Percentiles rank a stretch among this genome's conserved stretches.
phyloP scores from a whole-genome alignment of 2,113 vertebrate species.

The Paralichthys olivaceus region DNA sequence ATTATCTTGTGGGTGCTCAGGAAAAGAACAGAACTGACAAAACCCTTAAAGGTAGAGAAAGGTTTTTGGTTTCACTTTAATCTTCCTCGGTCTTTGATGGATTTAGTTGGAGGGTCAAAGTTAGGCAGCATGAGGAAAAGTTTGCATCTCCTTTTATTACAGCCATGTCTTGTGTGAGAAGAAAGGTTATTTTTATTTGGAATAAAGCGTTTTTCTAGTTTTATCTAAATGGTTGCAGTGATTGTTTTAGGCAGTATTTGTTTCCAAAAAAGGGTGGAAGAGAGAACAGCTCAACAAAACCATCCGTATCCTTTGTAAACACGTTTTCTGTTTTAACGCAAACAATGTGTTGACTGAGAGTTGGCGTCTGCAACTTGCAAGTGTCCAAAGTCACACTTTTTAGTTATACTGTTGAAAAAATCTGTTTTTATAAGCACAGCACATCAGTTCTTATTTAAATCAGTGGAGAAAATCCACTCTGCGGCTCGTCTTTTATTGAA shows the following conservation, averaged over 20 bases:
- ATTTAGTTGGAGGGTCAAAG: background rate
- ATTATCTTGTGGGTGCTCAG: too few relatives aligned
- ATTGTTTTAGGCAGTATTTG: background rate
- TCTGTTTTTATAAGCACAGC: background rate
- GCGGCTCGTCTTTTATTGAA: background rate
- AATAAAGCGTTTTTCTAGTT: background rate
- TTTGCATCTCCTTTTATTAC: too few relatives aligned
- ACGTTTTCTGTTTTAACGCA: background rate
- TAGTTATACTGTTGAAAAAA: background rate
- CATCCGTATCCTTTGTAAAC: background rate
- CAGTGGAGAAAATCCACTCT: background rate
- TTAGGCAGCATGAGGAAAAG: too few relatives aligned
- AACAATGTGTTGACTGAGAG: background rate
- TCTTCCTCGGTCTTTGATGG: background rate
- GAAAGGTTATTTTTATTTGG: background rate
- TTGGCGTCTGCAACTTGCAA: background rate
- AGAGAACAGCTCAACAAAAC: background rate
- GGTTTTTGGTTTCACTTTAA: conserved; percentile 11
- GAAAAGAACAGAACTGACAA: background rate
- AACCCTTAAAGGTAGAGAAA: background rate
- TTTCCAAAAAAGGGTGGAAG: conserved; percentile 9
- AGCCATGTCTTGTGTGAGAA: too few relatives aligned
- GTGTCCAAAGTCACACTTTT: background rate
- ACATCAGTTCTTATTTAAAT: background rate
- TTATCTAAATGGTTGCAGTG: background rate